These are phyloP conservation scores for Notarius quadriscutis DNA, from an alignment of 2,113 vertebrate genomes.

Conservation along the genomic window DNA sequence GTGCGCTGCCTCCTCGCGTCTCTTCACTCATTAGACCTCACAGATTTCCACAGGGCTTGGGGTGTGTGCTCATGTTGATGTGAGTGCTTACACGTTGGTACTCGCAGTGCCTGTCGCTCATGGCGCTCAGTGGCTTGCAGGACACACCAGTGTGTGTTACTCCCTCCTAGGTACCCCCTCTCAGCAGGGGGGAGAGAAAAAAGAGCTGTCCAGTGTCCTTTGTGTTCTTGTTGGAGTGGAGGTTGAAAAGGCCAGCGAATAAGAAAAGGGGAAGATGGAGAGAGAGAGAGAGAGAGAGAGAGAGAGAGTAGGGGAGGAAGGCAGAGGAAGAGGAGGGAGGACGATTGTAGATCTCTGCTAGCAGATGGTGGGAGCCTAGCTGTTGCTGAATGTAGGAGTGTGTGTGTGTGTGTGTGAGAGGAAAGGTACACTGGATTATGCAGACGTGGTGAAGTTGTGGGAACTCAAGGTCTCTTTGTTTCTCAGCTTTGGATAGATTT, in stretches of 20 bases:
- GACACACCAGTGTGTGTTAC: conserved; percentile 29
- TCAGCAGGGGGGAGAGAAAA: conserved; percentile 53
- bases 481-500: conserved; percentile 3
- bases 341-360: conserved; percentile 28
- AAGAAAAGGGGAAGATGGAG: conserved; percentile 49
- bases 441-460: conserved; percentile 34
- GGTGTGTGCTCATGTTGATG: not conserved
- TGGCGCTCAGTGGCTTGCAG: not conserved
- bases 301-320: conserved; percentile 7
- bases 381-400: conserved; percentile 54
- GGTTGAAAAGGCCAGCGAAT: conserved; percentile 71
- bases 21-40: conserved; percentile 23
- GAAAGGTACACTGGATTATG: conserved; percentile 1
- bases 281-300: conserved; percentile 17
- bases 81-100: not conserved
- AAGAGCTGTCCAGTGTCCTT: conserved; percentile 61
- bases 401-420: not conserved
- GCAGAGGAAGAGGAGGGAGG: conserved; percentile 27
- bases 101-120: not conserved
- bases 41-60: not conserved
- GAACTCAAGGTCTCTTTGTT: conserved; percentile 22
- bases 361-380: conserved; percentile 58
- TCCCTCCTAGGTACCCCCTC: conserved; percentile 36
- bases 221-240: conserved; percentile 70
- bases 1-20: not conserved